Evolutionary conservation across 2,113 vertebrate species (phyloP).

Genomic region (Illadopsis cleaveri): DNA sequence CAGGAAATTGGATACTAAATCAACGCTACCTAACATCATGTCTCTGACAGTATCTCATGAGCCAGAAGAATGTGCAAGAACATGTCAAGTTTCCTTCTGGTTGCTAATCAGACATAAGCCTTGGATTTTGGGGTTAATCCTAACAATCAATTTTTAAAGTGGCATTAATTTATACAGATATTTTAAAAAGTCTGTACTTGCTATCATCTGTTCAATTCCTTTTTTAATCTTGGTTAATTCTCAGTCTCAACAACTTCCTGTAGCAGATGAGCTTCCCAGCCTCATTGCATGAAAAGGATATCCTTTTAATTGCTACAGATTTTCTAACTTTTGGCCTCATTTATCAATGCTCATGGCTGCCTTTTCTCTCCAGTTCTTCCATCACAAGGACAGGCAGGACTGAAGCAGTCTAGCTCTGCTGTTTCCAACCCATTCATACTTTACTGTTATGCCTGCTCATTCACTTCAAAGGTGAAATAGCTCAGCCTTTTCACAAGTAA

Average conservation of each 20-base stretch:
- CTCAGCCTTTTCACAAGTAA: neutral
- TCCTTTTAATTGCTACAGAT: slow-evolving; percentile 30
- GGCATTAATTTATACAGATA: slow-evolving; percentile 10
- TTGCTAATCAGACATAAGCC: slow-evolving; percentile 18
- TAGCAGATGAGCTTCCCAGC: slow-evolving; percentile 12
- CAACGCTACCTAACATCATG: neutral
- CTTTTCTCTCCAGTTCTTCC: neutral
- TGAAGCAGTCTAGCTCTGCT: neutral
- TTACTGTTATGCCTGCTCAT: neutral
- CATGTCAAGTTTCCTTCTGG: neutral
- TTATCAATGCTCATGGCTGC: fast-evolving
- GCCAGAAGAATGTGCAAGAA: slow-evolving; percentile 27
- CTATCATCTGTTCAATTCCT: slow-evolving; percentile 1
- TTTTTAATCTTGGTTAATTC: slow-evolving; percentile 42
- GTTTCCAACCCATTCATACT: neutral
- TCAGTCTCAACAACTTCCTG: slow-evolving; percentile 43
- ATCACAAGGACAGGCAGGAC: neutral
- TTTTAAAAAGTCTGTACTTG: neutral
- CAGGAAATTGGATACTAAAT: neutral
- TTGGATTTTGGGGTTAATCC: slow-evolving; percentile 14
- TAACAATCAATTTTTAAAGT: neutral
- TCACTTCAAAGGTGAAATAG: neutral
- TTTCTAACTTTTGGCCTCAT: neutral
- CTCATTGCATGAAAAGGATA: slow-evolving; percentile 2
- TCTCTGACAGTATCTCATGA: neutral